A percentile compares a stretch with the other conserved stretches of the same genome.
Conservation (phyloP, 2,113 vertebrate genomes). For the Eidolon helvum region DNA sequence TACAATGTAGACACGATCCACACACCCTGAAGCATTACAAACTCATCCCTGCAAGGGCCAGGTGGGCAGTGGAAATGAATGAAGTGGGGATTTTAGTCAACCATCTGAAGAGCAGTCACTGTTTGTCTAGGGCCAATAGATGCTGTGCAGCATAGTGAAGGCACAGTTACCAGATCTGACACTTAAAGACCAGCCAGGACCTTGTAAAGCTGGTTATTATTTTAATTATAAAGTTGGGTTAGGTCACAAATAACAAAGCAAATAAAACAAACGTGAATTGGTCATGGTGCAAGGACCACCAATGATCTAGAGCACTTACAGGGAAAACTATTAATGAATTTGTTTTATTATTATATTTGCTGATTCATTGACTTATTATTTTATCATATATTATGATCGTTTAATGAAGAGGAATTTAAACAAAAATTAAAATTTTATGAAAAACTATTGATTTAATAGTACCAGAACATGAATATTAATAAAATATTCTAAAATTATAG, state of each 20-base stretch:
- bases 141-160: not conserved
- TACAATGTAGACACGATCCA: not conserved
- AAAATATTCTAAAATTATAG: not conserved
- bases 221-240: not conserved
- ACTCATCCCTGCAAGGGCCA: not conserved
- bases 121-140: not conserved
- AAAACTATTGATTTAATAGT: not conserved
- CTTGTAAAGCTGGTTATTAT: not conserved
- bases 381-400: conserved; percentile 14
- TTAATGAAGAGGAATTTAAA: not conserved
- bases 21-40: not conserved
- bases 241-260: not conserved
- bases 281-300: not conserved
- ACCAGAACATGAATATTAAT: not conserved
- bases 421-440: not conserved
- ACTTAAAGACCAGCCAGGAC: not conserved
- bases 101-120: not conserved
- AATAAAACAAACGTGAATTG: not conserved
- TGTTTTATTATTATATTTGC: not conserved
- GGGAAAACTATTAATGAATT: not conserved
- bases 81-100: not conserved
- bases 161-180: not conserved
- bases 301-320: not conserved
- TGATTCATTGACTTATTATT: not conserved
- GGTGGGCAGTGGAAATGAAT: rapidly evolving